Evolutionary conservation across 2,113 vertebrate species (phyloP).

Genomic region (Rhineura floridana): DNA sequence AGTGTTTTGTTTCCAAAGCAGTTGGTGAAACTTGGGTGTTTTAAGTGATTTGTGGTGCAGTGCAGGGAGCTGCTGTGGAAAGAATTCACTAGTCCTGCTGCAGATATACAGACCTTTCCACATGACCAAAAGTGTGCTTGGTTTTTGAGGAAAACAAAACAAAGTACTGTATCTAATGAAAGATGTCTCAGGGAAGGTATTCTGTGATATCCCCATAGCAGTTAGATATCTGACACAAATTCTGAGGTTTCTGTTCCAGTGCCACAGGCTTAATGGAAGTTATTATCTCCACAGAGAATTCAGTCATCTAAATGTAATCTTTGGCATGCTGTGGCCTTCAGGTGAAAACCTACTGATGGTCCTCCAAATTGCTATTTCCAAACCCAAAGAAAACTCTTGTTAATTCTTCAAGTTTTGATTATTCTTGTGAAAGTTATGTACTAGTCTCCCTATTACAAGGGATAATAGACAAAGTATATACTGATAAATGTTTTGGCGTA

Average conservation of each 20-base stretch:
- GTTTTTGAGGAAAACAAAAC: constrained; percentile 3
- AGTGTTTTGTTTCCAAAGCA: background rate
- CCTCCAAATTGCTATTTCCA: constrained; percentile 6
- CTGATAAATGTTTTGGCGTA: background rate
- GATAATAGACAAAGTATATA: constrained; percentile 6
- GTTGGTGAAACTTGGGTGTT: background rate
- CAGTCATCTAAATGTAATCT: constrained; percentile 65
- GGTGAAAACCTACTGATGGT: constrained; percentile 30
- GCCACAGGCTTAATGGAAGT: constrained; percentile 34
- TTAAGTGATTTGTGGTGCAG: background rate
- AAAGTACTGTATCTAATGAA: background rate
- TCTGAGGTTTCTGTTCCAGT: constrained; percentile 30
- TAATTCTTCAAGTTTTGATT: constrained; percentile 21
- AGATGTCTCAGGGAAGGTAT: background rate
- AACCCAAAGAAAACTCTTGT: constrained; percentile 26
- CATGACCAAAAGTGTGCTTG: background rate
- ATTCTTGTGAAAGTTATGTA: constrained; percentile 43
- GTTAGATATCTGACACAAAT: constrained; percentile 49
- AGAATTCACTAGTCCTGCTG: background rate
- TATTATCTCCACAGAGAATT: constrained; percentile 61
- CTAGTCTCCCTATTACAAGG: constrained; percentile 15
- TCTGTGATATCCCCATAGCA: constrained; percentile 5
- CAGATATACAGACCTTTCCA: background rate
- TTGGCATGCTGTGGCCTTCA: constrained; percentile 42
- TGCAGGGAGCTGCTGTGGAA: background rate